These are phyloP conservation scores for Monoplex corrugatus DNA, from an alignment of 2,888 invertebrate species.

Conservation along the genomic window DNA sequence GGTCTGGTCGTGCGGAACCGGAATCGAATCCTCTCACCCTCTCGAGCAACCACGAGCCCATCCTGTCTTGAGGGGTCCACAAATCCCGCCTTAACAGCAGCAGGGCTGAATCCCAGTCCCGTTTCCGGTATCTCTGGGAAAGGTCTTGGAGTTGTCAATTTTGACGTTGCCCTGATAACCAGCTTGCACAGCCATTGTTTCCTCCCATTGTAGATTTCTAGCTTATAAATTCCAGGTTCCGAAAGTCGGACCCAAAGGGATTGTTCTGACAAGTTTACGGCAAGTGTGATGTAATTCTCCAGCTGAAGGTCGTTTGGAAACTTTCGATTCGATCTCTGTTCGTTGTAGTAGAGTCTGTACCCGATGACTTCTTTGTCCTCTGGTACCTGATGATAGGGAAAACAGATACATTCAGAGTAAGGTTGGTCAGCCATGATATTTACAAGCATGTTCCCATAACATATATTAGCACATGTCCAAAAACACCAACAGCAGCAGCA, in stretches of 20 bases:
- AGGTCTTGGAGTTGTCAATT: constrained; percentile 58
- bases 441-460: too few relatives aligned
- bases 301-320: constrained; percentile 42
- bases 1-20: constrained; percentile 27
- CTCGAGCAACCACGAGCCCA: constrained; percentile 30
- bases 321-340: constrained; percentile 39
- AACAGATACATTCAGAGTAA: too few relatives aligned
- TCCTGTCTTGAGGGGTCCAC: constrained; percentile 38
- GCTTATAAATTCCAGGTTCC: constrained; percentile 65
- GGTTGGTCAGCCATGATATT: too few relatives aligned
- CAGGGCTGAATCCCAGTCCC: constrained; percentile 67
- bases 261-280: constrained; percentile 4
- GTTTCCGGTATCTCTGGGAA: constrained; percentile 67
- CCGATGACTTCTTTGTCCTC: constrained; percentile 10
- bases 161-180: constrained; percentile 65
- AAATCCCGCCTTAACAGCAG: constrained; percentile 54
- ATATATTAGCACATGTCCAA: too few relatives aligned
- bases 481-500: too few relatives aligned
- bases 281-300: constrained; percentile 48
- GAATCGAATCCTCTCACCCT: constrained; percentile 41
- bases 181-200: constrained; percentile 65
- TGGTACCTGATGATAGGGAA: too few relatives aligned
- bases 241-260: constrained; percentile 62
- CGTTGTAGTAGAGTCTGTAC: constrained; percentile 42
- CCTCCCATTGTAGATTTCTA: constrained; percentile 62